Base-by-base conservation (phyloP, 2,113 vertebrate species). In the Alexandromys fortis region DNA sequence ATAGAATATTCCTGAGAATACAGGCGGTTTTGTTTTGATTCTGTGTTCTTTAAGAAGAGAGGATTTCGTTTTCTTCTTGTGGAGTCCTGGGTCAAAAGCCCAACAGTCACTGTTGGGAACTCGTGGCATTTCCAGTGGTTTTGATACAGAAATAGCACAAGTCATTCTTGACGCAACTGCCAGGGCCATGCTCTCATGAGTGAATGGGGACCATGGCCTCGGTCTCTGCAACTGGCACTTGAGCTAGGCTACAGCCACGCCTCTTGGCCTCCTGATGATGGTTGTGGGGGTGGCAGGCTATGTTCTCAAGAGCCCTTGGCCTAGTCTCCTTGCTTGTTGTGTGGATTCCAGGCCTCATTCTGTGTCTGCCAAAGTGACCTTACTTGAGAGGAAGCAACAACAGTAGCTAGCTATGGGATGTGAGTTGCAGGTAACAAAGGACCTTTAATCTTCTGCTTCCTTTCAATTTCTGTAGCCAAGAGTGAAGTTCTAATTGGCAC, bases 51-150 rank as follows among this genome's bases (percentile, higher is more conserved):
- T 52, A 89, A 97, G 96, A 42, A 97, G 97, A 97, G 96, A 97
- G 97, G 97, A 92, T 97, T 93, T 95, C 94, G 92, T 98, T 98
- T 98, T 98, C 97, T 97, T 91, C 1, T 38, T 89, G 24, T 98
- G 98, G 92, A 93, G 49, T 95, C 16, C n/a, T 92, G 87, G 98
- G 98, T 98, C 98, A 98, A 73, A 92, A 76, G 97, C 96, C 96
- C 93, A 13, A 38, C 96, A 16, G 81, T 92, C 97, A 97, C 98
- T 98, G 91, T 88, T 90, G 90, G 96, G 96, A 97, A 88, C 96
- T 96, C 81, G 13, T 63, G 96, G 98, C 98, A 67, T 98, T 97
- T 97, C 95, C 38, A 91, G 95, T 89, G 95, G 77, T 90, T 97
- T 92, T 95, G 98, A 97, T 97, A 86, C 97, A 63, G 92, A 97